Conservation (phyloP, 1,140 invertebrate genomes). For the Gryon sp. region DNA sequence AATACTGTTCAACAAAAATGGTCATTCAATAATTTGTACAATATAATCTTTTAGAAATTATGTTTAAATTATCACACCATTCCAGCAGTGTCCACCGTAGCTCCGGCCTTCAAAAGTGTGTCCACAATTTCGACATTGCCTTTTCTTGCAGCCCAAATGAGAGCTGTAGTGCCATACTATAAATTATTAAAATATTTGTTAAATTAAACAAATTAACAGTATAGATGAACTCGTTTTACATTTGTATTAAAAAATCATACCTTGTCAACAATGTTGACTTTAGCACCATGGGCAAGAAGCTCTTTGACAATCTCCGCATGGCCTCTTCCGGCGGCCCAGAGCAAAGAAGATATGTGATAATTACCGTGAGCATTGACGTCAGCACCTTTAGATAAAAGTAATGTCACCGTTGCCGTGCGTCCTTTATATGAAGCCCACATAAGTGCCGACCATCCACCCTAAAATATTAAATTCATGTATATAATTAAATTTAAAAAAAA, state of each 20-base stretch:
- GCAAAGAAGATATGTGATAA: conserved; percentile 94
- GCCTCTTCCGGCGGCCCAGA: conserved; percentile 96
- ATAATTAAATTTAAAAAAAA: conserved; percentile 1
- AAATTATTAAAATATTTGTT: conserved; percentile 62
- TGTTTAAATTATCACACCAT: conserved; percentile 81
- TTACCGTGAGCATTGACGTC: conserved; percentile 98
- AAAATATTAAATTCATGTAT: background rate
- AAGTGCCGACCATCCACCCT: conserved; percentile 97
- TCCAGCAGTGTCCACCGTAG: conserved; percentile 90
- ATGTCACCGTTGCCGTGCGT: conserved; percentile 86
- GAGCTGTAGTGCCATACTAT: conserved; percentile 95
- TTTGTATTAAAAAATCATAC: too few species aligned
- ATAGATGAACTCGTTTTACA: background rate
- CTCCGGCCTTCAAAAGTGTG: conserved; percentile 87
- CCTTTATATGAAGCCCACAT: conserved; percentile 99
- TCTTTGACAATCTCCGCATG: conserved; percentile 91
- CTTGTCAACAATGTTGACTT: conserved; percentile 95
- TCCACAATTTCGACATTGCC: conserved; percentile 93
- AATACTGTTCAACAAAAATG: conserved; percentile 83
- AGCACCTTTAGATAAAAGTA: conserved; percentile 92
- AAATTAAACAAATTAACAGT: conserved; percentile 54
- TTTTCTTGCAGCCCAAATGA: conserved; percentile 97
- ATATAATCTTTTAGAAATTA: background rate
- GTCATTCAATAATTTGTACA: conserved; percentile 3
- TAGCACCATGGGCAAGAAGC: conserved; percentile 91